Conservation (phyloP, 2,888 invertebrate species). For the Clepsis dumicolana region DNA sequence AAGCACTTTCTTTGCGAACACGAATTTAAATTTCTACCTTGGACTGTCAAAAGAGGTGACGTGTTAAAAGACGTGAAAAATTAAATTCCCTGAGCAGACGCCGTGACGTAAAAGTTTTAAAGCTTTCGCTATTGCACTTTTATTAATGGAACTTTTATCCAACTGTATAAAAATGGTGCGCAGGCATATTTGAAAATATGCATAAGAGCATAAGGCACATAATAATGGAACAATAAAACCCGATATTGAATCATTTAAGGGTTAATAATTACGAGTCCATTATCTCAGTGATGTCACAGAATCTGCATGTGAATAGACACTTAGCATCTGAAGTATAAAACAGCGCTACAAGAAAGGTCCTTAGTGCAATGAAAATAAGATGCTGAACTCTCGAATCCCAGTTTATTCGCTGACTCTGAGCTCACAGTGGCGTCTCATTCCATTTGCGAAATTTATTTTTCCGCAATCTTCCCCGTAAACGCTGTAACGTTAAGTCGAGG, state of each 20-base stretch:
- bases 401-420: slow-evolving; percentile 54
- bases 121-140: slow-evolving; percentile 49
- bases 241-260: not conserved
- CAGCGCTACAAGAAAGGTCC: slow-evolving; percentile 47
- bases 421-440: slow-evolving; percentile 56
- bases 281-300: slow-evolving; percentile 1
- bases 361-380: slow-evolving; percentile 48
- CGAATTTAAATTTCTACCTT: slow-evolving; percentile 48
- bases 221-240: not conserved
- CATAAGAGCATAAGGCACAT: not conserved
- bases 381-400: slow-evolving; percentile 50
- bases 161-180: not conserved
- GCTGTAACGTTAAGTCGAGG: slow-evolving; percentile 56
- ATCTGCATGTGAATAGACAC: slow-evolving; percentile 16
- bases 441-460: slow-evolving; percentile 68
- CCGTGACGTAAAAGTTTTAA: slow-evolving; percentile 1
- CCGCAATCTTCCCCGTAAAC: slow-evolving; percentile 64
- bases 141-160: slow-evolving; percentile 33
- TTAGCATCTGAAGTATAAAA: slow-evolving; percentile 34
- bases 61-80: slow-evolving; percentile 46
- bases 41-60: slow-evolving; percentile 13
- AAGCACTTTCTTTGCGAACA: not conserved
- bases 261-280: not conserved
- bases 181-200: too few species aligned
- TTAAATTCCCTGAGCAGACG: not conserved